Evolutionary conservation across 2,113 vertebrate species (phyloP).

Genomic region (Aegotheles bennettii): DNA sequence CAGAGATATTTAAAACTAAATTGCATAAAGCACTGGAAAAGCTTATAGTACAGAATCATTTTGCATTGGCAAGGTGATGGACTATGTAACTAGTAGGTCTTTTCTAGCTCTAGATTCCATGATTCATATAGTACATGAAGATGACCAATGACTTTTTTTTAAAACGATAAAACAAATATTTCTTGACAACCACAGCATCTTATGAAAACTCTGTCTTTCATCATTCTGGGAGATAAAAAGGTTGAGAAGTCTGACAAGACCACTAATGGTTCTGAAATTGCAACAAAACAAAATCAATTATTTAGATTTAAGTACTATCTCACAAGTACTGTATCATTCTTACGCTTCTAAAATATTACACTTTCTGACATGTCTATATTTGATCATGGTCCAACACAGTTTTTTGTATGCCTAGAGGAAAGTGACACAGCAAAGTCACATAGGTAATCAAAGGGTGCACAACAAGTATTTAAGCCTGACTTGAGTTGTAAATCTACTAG

Average conservation of each 20-base stretch:
- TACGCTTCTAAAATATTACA: background rate
- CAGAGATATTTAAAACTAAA: constrained; percentile 1
- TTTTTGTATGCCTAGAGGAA: background rate
- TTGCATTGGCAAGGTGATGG: background rate
- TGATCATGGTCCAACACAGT: background rate
- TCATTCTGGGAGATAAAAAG: background rate
- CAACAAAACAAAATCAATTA: background rate
- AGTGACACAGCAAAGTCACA: background rate
- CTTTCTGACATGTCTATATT: background rate
- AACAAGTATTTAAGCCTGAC: background rate
- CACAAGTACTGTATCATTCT: background rate
- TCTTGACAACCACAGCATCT: background rate
- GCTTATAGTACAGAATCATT: background rate
- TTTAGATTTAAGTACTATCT: background rate
- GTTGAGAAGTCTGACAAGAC: background rate
- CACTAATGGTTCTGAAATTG: background rate
- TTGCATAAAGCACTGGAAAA: background rate
- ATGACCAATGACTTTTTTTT: background rate
- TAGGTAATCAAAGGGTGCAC: background rate
- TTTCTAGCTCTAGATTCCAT: background rate
- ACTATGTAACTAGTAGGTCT: background rate
- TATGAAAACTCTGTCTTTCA: background rate
- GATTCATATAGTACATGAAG: background rate
- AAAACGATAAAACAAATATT: background rate
- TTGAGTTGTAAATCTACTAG: background rate